phyloP scores from a whole-genome alignment of 2,888 invertebrate species.

The Unio pictorum region DNA sequence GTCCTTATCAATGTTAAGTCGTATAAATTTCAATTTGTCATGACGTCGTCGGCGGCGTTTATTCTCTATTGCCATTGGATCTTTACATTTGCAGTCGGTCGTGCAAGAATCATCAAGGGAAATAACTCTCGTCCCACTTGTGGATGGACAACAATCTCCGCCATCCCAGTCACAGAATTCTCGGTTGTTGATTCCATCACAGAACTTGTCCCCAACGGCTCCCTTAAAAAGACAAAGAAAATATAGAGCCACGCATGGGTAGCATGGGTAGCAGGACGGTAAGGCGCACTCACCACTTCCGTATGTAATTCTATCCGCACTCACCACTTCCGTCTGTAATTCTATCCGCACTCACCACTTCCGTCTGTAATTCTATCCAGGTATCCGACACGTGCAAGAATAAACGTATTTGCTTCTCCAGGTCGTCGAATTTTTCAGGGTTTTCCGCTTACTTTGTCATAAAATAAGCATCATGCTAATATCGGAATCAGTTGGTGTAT shows the following conservation, averaged over 20 bases:
- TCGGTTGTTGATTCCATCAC: slow-evolving; percentile 61
- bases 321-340: no score
- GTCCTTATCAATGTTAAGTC: no score
- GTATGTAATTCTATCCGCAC: no score
- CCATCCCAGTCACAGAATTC: slow-evolving; percentile 60
- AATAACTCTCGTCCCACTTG: slow-evolving; percentile 41
- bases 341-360: no score
- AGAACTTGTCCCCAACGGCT: slow-evolving; percentile 55
- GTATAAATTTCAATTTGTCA: slow-evolving; percentile 2
- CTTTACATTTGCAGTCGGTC: slow-evolving; percentile 50
- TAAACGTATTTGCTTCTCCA: no score
- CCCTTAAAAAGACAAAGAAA: slow-evolving; percentile 26
- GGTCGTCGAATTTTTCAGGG: no score
- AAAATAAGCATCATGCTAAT: no score
- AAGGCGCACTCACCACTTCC: no score
- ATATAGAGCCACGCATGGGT: background rate
- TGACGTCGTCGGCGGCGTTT: slow-evolving; percentile 15
- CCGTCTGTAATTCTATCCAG: no score
- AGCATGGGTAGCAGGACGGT: background rate
- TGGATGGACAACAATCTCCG: slow-evolving; percentile 64
- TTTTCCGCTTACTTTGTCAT: no score
- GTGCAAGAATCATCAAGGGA: slow-evolving; percentile 43
- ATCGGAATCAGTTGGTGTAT: no score
- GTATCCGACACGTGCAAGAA: no score
- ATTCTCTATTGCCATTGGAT: slow-evolving; percentile 59